Evolutionary conservation across 2,797 vertebrate genomes (phyloP), one percentile per base, ranked within the genome.

Genomic region (Danio jaintianensis): DNA sequence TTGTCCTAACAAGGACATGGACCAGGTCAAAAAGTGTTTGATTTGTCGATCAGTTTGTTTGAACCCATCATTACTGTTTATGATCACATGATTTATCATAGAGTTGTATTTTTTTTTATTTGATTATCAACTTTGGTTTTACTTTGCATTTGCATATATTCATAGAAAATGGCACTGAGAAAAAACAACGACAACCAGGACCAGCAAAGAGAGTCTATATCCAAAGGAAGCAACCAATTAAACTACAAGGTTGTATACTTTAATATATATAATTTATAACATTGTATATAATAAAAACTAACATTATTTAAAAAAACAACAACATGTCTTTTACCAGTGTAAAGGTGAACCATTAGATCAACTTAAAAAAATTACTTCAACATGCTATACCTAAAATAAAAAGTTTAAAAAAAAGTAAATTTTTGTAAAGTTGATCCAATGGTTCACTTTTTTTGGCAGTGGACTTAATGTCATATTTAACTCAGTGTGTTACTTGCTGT

Each of bases 1-100:
- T 94, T 94, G 87, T 67, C 93, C n/a, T 6, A 52, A 88, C 89
- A 89, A 92, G 92, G 89, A 92, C 87, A 59, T 38, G 58, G 81
- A 84, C 64, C 87, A 83, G 83, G 92, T 93, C 93, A 90, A 85
- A 86, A 84, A 81, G 74, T 88, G 83, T 90, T 90, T 29, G 29
- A 29, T 29, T 29, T 88, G 68, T 72, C 36, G 4, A 76, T 75
- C 74, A 55, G 67, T 38, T 64, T 75, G 18, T 79, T 73, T 36
- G 55, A 76, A 80, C 68, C 15, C 58, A 45, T 16, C n/a, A 61
- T 78, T 75, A 45, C 9, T 4, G 47, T 74, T 67, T 80, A 45
- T 45, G 29, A 76, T 53, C 66, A 63, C 15, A 9, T 45, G 20
- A 71, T 82, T 61, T 80, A 59, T 64, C 48, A 7, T 36, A 71